Conservation (phyloP, 2,113 vertebrate species). For the Chloebia gouldiae region DNA sequence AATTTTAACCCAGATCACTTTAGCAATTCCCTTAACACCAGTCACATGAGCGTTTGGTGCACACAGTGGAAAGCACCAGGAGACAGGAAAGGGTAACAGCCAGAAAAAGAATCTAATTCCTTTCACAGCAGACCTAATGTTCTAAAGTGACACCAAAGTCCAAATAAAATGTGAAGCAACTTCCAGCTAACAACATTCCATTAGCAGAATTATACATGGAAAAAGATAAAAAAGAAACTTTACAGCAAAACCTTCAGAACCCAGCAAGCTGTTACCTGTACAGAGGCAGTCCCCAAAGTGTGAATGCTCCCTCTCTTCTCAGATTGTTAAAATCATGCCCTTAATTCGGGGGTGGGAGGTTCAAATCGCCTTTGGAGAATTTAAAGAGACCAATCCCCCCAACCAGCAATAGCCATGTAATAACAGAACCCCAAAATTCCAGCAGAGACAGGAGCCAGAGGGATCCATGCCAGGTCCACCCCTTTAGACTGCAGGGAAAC, state of each 20-base stretch:
- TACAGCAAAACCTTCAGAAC: not conserved
- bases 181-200: not conserved
- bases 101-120: not conserved
- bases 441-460: rapidly evolving
- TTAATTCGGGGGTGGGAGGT: not conserved
- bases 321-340: not conserved
- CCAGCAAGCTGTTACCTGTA: not conserved
- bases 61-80: not conserved
- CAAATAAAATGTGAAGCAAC: not conserved
- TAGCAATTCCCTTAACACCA: not conserved
- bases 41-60: not conserved
- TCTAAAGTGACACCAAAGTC: not conserved
- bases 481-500: not conserved
- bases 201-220: rapidly evolving
- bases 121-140: rapidly evolving
- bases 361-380: not conserved
- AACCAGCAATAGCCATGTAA: not conserved
- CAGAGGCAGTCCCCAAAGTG: rapidly evolving
- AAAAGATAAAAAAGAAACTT: not conserved
- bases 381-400: not conserved
- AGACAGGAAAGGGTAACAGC: rapidly evolving
- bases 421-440: not conserved
- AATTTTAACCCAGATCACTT: not conserved
- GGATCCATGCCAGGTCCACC: rapidly evolving
- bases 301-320: rapidly evolving